Base-by-base conservation (phyloP, 2,888 invertebrate genomes). In the Choreutis nemorana region DNA sequence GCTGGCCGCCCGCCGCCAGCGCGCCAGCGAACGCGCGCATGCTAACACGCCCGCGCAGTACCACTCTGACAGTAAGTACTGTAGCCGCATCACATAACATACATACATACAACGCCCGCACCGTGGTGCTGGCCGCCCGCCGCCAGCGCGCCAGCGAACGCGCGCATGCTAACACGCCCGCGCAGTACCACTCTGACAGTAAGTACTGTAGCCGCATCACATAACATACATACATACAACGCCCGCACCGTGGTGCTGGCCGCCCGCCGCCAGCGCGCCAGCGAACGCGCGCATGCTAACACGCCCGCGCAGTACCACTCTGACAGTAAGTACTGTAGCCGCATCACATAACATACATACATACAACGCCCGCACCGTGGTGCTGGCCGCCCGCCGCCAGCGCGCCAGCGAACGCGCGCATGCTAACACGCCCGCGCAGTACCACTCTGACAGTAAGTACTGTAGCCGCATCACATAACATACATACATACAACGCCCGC, bases 41-140 rank as follows among this genome's bases (percentile, higher is more conserved):
- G 36, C 37, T 22, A 36, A 38, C 37, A 37, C 43, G 30, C 38
- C 41, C 3, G 71, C 82, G 16, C 71, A 77, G 32, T 85, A 83
- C 48, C 85, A 84, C 36, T 86, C 87, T 23, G 87, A 89, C 55
- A 85, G 87, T 80, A 53, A 77, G 80, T 66, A 39, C 15, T 16
- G n/a, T n/a, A 18, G 24, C 12, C 33, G 14, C 25, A 83, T 4
- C 83, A 85, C 1, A 18, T 5, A 6, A 18, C 18, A 18, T 8
- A 8, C 18, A 18, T 8, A 8, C 18, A 18, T 8, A 18, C 18
- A 18, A n/a, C n/a, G n/a, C 18, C 5, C 18, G 8, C 18, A 18
- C 14, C 40, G 28, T 29, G 37, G 29, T 41, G 47, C 33, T 42
- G 52, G 33, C 38, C 42, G 15, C 34, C 40, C 33, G 37, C 33